Evolutionary conservation across 2,888 invertebrate species (phyloP).

Genomic region (Sympetrum striolatum): DNA sequence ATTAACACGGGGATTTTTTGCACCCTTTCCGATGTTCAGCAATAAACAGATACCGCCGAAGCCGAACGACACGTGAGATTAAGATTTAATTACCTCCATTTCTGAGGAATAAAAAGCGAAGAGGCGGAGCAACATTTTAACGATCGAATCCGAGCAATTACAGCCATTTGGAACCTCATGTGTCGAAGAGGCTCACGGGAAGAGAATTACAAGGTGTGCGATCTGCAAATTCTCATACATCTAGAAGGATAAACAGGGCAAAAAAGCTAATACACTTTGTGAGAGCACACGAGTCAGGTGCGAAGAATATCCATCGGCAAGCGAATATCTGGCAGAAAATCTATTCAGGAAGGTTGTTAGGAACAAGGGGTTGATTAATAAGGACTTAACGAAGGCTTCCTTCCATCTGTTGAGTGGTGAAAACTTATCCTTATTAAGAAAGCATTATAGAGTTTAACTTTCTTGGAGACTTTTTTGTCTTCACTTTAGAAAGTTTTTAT

Average conservation of each 20-base stretch:
- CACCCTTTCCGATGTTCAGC: background rate
- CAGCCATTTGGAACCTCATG: background rate
- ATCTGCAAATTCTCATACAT: background rate
- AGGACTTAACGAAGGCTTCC: background rate
- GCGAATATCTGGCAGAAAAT: background rate
- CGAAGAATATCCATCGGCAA: background rate
- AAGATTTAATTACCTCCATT: background rate
- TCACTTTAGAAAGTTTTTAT: too few relatives aligned
- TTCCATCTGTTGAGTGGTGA: too few relatives aligned
- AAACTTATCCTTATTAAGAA: too few relatives aligned
- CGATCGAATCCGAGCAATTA: background rate
- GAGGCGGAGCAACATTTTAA: background rate
- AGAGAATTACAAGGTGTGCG: background rate
- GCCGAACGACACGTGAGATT: background rate
- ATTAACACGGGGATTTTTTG: background rate
- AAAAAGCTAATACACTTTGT: background rate
- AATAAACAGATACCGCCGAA: background rate
- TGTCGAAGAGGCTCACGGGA: background rate
- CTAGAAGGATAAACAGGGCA: background rate
- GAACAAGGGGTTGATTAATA: background rate
- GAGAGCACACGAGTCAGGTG: background rate
- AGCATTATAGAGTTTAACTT: too few relatives aligned
- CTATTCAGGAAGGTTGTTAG: background rate
- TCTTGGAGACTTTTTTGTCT: too few relatives aligned
- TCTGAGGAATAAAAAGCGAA: background rate